phyloP scores from a whole-genome alignment of 1,140 invertebrate species.

The Theocolax elegans region DNA sequence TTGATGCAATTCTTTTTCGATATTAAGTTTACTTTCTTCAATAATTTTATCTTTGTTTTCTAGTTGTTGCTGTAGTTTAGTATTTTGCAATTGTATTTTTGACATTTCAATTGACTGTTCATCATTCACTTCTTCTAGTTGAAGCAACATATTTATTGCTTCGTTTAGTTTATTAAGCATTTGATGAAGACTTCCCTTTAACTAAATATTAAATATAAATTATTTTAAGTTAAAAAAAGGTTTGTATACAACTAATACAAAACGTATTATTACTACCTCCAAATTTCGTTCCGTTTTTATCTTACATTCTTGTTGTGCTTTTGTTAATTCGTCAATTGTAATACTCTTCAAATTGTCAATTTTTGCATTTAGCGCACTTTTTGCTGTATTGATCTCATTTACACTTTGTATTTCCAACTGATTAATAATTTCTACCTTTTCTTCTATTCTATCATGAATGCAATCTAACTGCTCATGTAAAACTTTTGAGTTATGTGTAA shows the following conservation, averaged over 20 bases:
- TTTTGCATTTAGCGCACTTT: slow-evolving; percentile 51
- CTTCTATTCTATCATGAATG: slow-evolving; percentile 54
- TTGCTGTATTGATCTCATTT: slow-evolving; percentile 54
- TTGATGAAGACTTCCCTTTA: slow-evolving; percentile 53
- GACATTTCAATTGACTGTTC: slow-evolving; percentile 52
- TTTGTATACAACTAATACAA: too few species aligned
- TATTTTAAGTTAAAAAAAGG: too few species aligned
- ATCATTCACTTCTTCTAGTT: slow-evolving; percentile 58
- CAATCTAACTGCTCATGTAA: slow-evolving; percentile 54
- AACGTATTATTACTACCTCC: slow-evolving; percentile 50
- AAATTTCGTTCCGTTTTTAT: slow-evolving; percentile 47
- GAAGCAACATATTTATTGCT: slow-evolving; percentile 51
- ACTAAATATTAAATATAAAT: slow-evolving; percentile 43
- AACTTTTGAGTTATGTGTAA: slow-evolving; percentile 56
- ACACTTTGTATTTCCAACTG: slow-evolving; percentile 54
- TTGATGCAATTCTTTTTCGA: slow-evolving; percentile 38
- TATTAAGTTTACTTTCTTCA: slow-evolving; percentile 40
- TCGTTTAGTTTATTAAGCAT: slow-evolving; percentile 53
- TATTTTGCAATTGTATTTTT: slow-evolving; percentile 50
- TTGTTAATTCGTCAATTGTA: slow-evolving; percentile 50
- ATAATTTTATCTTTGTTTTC: slow-evolving; percentile 44
- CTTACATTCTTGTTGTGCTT: slow-evolving; percentile 48
- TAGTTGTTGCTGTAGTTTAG: slow-evolving; percentile 51
- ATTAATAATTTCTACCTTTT: slow-evolving; percentile 52
- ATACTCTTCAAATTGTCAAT: slow-evolving; percentile 53